Evolutionary conservation across 2,113 vertebrate genomes (phyloP).

Genomic region (Lepisosteus osseus): DNA sequence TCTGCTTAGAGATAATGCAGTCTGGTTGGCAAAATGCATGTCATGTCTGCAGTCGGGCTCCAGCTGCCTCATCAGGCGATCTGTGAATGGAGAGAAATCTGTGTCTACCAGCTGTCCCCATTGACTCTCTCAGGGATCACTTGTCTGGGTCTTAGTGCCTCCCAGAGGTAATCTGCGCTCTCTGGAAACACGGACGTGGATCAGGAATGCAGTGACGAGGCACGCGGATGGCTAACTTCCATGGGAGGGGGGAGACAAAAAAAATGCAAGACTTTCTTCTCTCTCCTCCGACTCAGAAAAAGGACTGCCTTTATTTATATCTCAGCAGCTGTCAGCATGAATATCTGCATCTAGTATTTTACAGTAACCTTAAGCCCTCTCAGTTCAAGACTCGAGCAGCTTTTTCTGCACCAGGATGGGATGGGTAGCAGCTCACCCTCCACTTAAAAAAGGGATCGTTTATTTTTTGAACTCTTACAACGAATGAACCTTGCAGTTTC

Average conservation of each 20-base stretch:
- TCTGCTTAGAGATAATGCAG: constrained; percentile 14
- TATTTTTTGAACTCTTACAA: constrained; percentile 1
- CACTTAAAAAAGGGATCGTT: background rate
- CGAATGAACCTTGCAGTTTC: background rate
- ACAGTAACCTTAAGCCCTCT: constrained; percentile 34
- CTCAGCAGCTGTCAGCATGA: constrained; percentile 29
- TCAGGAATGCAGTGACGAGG: background rate
- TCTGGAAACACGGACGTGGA: background rate
- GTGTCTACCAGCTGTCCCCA: constrained; percentile 47
- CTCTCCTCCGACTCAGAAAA: constrained; percentile 14
- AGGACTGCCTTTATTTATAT: constrained; percentile 19
- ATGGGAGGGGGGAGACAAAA: constrained; percentile 19
- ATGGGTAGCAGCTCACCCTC: background rate
- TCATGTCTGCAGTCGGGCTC: constrained; percentile 47
- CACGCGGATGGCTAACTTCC: constrained; percentile 12
- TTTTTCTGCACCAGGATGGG: constrained; percentile 6
- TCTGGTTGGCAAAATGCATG: constrained; percentile 39
- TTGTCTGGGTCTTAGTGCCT: constrained; percentile 47
- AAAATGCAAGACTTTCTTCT: constrained; percentile 11
- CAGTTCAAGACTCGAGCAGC: constrained; percentile 10
- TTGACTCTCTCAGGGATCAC: constrained; percentile 47
- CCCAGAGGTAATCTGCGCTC: constrained; percentile 34
- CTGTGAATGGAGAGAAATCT: constrained; percentile 31
- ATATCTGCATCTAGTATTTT: constrained; percentile 24
- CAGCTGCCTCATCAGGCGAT: constrained; percentile 39